A percentile compares a stretch with the other conserved stretches of the same genome.
Evolutionary conservation across 1,140 invertebrate genomes (phyloP).

Genomic region (Ostrea edulis): DNA sequence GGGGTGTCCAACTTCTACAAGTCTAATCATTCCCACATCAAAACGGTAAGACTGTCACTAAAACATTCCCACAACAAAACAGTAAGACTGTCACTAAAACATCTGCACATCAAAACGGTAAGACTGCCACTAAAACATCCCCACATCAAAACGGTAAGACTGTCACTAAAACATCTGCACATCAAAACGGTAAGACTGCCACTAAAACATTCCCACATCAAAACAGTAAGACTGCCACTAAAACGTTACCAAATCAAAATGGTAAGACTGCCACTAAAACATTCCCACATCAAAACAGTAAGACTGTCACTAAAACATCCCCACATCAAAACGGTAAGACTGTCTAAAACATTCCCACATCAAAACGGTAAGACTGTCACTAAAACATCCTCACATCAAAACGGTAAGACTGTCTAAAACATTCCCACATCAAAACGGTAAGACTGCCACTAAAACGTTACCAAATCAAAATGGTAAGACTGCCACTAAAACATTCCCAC

Average conservation of each 20-base stretch:
- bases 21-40: slow-evolving; percentile 43
- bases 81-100: slow-evolving; percentile 30
- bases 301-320: background rate
- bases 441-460: background rate
- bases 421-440: slow-evolving; percentile 47
- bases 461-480: slow-evolving; percentile 46
- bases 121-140: background rate
- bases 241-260: slow-evolving; percentile 42
- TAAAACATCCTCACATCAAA: slow-evolving; percentile 40
- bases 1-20: slow-evolving; percentile 46
- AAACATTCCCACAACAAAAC: slow-evolving; percentile 32
- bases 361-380: slow-evolving; percentile 22
- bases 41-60: slow-evolving; percentile 23
- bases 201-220: slow-evolving; percentile 41
- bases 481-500: slow-evolving; percentile 6
- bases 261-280: slow-evolving; percentile 30
- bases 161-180: background rate
- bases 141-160: slow-evolving; percentile 45
- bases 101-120: slow-evolving; percentile 48
- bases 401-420: slow-evolving; percentile 22
- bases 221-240: slow-evolving; percentile 26
- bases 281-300: slow-evolving; percentile 47
- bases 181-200: slow-evolving; percentile 40
- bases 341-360: slow-evolving; percentile 26
- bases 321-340: slow-evolving; percentile 45